phyloP scores from a whole-genome alignment of 2,888 invertebrate genomes.

The Noctua fimbriata region DNA sequence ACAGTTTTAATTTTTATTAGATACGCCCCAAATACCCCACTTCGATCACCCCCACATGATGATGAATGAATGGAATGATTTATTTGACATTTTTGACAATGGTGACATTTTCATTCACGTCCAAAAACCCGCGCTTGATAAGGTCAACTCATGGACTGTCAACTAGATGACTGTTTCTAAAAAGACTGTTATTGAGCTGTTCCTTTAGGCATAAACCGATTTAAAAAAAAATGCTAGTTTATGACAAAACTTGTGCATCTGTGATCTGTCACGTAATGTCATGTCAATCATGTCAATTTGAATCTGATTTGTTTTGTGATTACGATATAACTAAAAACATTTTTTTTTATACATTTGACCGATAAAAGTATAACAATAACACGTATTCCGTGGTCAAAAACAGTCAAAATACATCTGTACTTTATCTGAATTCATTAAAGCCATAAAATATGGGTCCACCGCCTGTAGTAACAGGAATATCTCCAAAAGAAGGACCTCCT shows the following conservation, averaged over 20 bases:
- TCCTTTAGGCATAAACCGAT: neutral
- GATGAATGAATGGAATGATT: slow-evolving; percentile 60
- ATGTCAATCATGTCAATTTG: slow-evolving; percentile 19
- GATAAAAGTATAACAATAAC: neutral
- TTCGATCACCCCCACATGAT: slow-evolving; percentile 77
- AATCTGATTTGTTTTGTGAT: slow-evolving; percentile 37
- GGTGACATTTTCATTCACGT: slow-evolving; percentile 32
- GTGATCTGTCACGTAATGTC: neutral
- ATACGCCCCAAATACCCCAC: slow-evolving; percentile 76
- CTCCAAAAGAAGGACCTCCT: slow-evolving; percentile 99
- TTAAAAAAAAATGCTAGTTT: neutral
- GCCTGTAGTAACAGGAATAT: slow-evolving; percentile 98
- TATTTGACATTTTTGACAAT: slow-evolving; percentile 27
- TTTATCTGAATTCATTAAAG: neutral
- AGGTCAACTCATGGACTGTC: too few species aligned
- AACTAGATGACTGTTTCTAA: neutral
- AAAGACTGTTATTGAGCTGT: neutral
- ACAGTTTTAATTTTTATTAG: slow-evolving; percentile 64
- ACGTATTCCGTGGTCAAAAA: neutral
- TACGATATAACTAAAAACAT: slow-evolving; percentile 16
- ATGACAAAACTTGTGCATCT: neutral
- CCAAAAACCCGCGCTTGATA: slow-evolving; percentile 3
- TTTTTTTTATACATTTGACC: neutral
- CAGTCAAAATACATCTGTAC: neutral
- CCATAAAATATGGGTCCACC: slow-evolving; percentile 91